Evolutionary conservation across 2,113 vertebrate species (phyloP), one percentile per base, ranked within the genome.

Genomic region (Morphnarchus princeps): DNA sequence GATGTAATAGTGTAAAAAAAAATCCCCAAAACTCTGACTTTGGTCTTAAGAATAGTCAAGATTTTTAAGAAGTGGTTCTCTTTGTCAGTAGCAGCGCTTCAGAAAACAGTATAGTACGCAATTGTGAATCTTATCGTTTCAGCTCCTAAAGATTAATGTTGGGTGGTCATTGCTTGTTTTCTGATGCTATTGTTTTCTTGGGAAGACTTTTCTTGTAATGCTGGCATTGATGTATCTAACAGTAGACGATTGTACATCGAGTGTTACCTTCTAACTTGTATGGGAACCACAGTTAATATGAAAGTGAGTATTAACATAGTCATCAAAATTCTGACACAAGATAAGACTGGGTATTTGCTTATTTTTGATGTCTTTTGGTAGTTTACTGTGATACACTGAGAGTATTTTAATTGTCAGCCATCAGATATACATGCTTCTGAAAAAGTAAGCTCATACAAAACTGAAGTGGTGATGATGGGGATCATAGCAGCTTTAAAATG

Each of bases 191-290:
- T 42, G 26, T 28, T n/a, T 32, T 63, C n/a, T 22, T n/a, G 80
- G 40, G 42, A 62, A 34, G 38, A 10, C 25, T 78, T 50, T 70
- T 58, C 50, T 26, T 62, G 31, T 57, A 10, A 3, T 34, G 65
- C 66, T 86, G n/a, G 42, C 5, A 4, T 34, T n/a, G 36, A 7
- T 49, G 62, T 29, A 5, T 45, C n/a, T 79, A 6, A 11, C 36
- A n/a, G 78, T 17, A 73, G 58, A 9, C 1, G 5, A 7, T 16
- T 2, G 1, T 36, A 28, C 32, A 1, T 7, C 25, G 19, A n/a
- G 55, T 0, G 3, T 13, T 42, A 2, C 43, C 18, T 80, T 65
- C n/a, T 19, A 45, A 34, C 65, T 71, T 2, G 0, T 13, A 5
- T 13, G 43, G n/a, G n/a, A 83, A 5, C 7, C 62, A 55, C 52